Evolutionary conservation across 2,888 invertebrate species (phyloP).

Genomic region (Drosophila cracens): DNA sequence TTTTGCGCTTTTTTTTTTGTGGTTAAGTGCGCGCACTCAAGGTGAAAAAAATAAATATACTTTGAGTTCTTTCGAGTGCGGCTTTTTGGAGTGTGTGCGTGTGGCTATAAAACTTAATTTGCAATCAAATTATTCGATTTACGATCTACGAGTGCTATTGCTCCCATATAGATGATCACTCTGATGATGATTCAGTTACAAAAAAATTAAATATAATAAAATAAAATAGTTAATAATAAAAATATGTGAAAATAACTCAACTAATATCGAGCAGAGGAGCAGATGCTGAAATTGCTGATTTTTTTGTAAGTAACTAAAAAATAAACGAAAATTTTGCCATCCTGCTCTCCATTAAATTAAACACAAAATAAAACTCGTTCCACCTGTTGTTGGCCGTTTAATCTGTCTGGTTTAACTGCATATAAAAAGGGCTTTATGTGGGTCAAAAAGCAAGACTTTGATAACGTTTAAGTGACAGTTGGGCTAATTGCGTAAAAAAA

Average conservation of each 20-base stretch:
- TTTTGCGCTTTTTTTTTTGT: conserved; percentile 55
- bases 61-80: conserved; percentile 70
- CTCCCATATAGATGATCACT: conserved; percentile 29
- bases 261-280: background rate
- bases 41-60: conserved; percentile 62
- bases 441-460: conserved; percentile 45
- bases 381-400: conserved; percentile 52
- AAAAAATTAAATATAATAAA: background rate
- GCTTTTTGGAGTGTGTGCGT: conserved; percentile 53
- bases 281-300: conserved; percentile 8
- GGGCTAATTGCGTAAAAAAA: conserved; percentile 39
- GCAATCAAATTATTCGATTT: conserved; percentile 65
- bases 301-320: conserved; percentile 17
- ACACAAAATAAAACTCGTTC: conserved; percentile 42
- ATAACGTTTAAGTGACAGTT: conserved; percentile 27
- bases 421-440: conserved; percentile 45
- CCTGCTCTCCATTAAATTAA: conserved; percentile 9
- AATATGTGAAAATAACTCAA: conserved; percentile 9
- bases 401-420: conserved; percentile 17
- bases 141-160: conserved; percentile 35
- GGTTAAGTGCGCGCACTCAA: conserved; percentile 74
- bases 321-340: conserved; percentile 14
- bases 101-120: conserved; percentile 59
- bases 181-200: conserved; percentile 36
- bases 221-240: background rate